phyloP scores from a whole-genome alignment of 2,113 vertebrate species.

The Raja brachyura region DNA sequence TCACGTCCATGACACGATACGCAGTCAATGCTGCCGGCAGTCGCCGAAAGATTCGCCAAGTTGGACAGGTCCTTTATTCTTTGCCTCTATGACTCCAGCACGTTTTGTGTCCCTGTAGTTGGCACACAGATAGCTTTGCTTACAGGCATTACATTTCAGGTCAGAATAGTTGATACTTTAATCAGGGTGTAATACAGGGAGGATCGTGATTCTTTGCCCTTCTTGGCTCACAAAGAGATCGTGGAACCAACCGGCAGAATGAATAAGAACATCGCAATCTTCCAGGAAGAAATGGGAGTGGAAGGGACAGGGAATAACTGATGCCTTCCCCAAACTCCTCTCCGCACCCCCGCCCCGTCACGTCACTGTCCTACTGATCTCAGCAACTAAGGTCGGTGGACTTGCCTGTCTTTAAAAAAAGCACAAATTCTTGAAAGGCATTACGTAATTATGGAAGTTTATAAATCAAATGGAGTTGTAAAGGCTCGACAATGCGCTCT shows the following conservation, averaged over 20 bases:
- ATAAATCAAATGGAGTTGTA: constrained; percentile 13
- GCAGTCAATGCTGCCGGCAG: no score
- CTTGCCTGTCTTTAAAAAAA: background rate
- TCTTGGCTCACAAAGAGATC: background rate
- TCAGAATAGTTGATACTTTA: background rate
- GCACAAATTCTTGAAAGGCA: background rate
- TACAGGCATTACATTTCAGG: background rate
- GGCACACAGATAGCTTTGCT: background rate
- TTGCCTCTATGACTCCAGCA: background rate
- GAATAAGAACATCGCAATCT: background rate
- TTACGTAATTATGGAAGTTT: constrained; percentile 13
- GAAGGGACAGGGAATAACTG: background rate
- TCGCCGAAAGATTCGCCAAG: no score
- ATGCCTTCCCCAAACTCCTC: no score
- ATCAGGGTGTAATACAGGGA: background rate
- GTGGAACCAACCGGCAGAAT: background rate
- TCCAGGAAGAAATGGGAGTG: background rate
- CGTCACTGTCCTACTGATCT: background rate
- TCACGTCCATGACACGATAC: no score
- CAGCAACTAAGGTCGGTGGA: background rate
- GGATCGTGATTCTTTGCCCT: background rate
- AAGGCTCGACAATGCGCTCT: background rate
- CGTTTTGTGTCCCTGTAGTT: background rate
- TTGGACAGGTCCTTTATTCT: no score
- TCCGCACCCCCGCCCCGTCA: no score